Evolutionary conservation across 92 coral and sea anemone species (phyloP).

Genomic region (Anthopleura xanthogrammica): DNA sequence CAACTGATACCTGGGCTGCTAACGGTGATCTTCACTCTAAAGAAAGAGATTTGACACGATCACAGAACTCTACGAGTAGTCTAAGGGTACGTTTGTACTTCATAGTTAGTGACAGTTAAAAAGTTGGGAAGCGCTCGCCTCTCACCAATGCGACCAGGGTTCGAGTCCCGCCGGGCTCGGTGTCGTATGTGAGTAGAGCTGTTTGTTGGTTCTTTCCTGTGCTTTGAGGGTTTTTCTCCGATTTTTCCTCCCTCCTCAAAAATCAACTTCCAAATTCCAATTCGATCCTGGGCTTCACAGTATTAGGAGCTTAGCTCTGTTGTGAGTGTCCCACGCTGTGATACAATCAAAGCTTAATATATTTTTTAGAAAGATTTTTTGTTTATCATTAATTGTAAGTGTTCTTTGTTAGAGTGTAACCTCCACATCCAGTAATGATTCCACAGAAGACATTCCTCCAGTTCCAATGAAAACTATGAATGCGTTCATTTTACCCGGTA

Average conservation of each 20-base stretch:
- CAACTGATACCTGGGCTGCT: constrained; percentile 12
- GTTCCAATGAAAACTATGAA: constrained; percentile 59
- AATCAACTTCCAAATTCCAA: too few relatives aligned
- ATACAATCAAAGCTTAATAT: too few relatives aligned
- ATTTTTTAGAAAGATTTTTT: background rate
- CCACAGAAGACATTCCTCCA: constrained; percentile 49
- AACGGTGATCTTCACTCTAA: constrained; percentile 9
- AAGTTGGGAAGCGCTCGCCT: background rate
- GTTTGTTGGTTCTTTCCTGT: too few relatives aligned
- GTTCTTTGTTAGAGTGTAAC: constrained; percentile 34
- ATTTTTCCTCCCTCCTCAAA: too few relatives aligned
- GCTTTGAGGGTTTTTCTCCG: too few relatives aligned
- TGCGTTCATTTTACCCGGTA: constrained; percentile 58
- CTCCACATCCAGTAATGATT: constrained; percentile 64
- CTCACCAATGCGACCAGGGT: too few relatives aligned
- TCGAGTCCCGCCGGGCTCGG: too few relatives aligned
- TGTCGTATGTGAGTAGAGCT: too few relatives aligned
- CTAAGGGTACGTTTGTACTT: background rate
- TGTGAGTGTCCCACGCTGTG: too few relatives aligned
- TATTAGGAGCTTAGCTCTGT: too few relatives aligned
- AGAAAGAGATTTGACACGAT: background rate
- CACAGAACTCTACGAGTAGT: constrained; percentile 7
- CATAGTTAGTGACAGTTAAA: background rate
- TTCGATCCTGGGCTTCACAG: too few relatives aligned
- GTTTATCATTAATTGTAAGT: background rate